Evolutionary conservation across 2,113 vertebrate genomes (phyloP).

Genomic region (Chlorocebus sabaeus): DNA sequence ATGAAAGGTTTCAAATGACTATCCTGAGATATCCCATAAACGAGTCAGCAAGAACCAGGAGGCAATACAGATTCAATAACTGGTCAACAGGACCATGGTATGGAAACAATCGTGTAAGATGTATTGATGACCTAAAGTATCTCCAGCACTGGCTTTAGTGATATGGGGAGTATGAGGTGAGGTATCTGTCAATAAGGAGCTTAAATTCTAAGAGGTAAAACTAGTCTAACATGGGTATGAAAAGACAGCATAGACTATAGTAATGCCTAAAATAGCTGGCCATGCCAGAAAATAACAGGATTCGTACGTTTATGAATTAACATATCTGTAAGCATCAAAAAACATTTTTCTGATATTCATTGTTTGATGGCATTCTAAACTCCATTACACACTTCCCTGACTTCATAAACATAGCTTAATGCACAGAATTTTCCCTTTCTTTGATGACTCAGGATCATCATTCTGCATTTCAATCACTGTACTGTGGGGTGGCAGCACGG

Average conservation of each 20-base stretch:
- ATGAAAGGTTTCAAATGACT: background rate
- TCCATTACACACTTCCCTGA: conserved; percentile 1
- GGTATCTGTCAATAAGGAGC: background rate
- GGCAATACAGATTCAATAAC: background rate
- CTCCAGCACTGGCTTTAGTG: background rate
- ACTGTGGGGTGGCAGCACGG: background rate
- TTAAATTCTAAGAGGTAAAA: background rate
- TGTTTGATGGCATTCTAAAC: conserved; percentile 16
- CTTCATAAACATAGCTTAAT: conserved; percentile 34
- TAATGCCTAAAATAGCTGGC: background rate
- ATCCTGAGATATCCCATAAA: background rate
- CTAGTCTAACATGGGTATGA: background rate
- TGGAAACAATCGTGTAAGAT: background rate
- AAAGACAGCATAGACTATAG: background rate
- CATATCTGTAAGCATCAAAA: background rate
- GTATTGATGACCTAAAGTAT: background rate
- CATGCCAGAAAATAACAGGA: background rate
- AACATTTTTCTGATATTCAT: background rate
- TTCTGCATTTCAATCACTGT: background rate
- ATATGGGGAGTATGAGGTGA: background rate
- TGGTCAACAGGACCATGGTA: background rate
- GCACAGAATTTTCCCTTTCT: background rate
- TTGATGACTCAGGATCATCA: background rate
- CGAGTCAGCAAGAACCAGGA: background rate
- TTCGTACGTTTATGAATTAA: background rate